These are phyloP conservation scores for Hetaerina americana DNA, from an alignment of 1,140 invertebrate genomes.

Conservation along the genomic window DNA sequence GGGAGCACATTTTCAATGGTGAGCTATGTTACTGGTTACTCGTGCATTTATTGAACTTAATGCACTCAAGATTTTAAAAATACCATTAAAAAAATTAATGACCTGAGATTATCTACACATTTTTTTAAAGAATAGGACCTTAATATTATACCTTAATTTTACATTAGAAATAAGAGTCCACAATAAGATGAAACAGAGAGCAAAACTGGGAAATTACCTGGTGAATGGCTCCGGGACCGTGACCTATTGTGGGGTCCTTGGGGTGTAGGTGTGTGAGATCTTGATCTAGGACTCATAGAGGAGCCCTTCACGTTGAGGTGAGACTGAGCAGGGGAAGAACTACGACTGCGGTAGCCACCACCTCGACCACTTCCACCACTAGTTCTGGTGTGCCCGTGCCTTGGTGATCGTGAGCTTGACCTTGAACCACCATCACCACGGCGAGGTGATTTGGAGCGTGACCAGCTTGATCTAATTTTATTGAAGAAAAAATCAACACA, in stretches of 20 bases:
- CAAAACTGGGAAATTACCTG: too few relatives aligned
- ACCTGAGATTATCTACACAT: too few relatives aligned
- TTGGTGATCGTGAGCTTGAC: slow-evolving; percentile 10
- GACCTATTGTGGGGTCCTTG: slow-evolving; percentile 24
- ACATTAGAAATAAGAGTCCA: too few relatives aligned
- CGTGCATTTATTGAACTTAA: too few relatives aligned
- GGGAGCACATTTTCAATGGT: too few relatives aligned
- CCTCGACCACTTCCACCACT: slow-evolving; percentile 14
- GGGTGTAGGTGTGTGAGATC: slow-evolving; percentile 34
- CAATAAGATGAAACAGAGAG: too few relatives aligned
- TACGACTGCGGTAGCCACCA: slow-evolving; percentile 17
- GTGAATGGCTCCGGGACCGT: slow-evolving; percentile 18
- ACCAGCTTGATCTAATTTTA: not conserved
- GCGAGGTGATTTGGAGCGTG: not conserved
- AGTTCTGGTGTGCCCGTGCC: slow-evolving; percentile 15
- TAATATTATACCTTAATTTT: too few relatives aligned
- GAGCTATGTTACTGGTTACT: too few relatives aligned
- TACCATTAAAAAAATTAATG: too few relatives aligned
- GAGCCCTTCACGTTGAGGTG: not conserved
- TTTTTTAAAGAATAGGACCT: too few relatives aligned
- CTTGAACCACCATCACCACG: not conserved
- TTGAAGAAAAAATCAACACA: not conserved
- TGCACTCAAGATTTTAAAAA: too few relatives aligned
- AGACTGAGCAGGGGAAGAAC: slow-evolving; percentile 7
- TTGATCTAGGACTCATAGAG: not conserved